A percentile compares a stretch with the other conserved stretches of the same genome.
Conservation (phyloP, 2,888 invertebrate species). For the Drosophila anomelani region DNA sequence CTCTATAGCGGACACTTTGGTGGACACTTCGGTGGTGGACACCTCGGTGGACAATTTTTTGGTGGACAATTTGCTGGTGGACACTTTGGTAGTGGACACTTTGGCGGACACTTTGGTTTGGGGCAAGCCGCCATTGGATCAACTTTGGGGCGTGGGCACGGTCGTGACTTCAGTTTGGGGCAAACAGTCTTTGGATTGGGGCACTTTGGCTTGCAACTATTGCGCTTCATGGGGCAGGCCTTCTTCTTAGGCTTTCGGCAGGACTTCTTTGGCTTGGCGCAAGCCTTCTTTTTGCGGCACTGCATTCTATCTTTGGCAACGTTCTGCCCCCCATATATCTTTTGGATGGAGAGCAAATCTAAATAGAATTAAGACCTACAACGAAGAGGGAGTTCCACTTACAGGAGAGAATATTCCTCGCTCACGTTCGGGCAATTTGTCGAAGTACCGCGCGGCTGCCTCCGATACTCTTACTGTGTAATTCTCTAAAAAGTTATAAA, state of each 20-base stretch:
- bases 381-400: not conserved
- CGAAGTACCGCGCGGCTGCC: not conserved
- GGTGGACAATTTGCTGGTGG: no score
- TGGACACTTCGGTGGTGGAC: no score
- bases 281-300: not conserved
- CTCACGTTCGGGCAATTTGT: not conserved
- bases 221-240: not conserved
- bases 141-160: no score
- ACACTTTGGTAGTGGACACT: no score
- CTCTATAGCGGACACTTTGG: no score
- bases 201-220: not conserved
- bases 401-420: not conserved
- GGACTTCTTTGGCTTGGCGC: not conserved
- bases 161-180: not conserved
- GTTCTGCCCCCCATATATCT: rapidly evolving
- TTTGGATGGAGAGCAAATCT: not conserved
- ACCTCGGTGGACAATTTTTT: no score
- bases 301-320: not conserved
- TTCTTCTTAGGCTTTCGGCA: not conserved
- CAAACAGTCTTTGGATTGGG: not conserved
- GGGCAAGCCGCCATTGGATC: no score
- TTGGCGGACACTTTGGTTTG: no score
- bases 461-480: not conserved
- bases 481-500: not conserved
- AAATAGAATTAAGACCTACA: not conserved